Evolutionary conservation across 2,797 vertebrate genomes (phyloP).

Genomic region (Mionectes olivaceus): DNA sequence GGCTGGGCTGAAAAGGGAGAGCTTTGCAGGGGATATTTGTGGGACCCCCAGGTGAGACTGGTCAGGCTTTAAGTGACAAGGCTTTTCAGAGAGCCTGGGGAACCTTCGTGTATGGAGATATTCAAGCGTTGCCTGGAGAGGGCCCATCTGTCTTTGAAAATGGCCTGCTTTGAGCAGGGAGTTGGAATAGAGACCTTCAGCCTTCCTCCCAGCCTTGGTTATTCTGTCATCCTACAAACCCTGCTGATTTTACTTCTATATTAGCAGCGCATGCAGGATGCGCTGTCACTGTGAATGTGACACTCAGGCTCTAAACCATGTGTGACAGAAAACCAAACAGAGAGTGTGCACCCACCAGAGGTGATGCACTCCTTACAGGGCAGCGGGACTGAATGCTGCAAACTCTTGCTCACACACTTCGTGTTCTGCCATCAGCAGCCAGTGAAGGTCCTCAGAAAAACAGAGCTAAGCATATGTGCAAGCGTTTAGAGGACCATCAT

Average conservation of each 20-base stretch:
- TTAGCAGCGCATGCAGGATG: not conserved
- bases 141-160: not conserved
- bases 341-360: not conserved
- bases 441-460: not conserved
- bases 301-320: not conserved
- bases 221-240: not conserved
- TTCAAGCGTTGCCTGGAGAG: not conserved
- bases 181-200: not conserved
- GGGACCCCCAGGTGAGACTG: not conserved
- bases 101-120: not conserved
- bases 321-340: not conserved
- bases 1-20: not conserved
- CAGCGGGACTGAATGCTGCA: fast-evolving
- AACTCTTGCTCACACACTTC: not conserved
- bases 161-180: not conserved
- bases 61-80: not conserved
- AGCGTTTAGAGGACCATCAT: not conserved
- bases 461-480: not conserved
- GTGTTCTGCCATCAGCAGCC: not conserved
- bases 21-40: not conserved
- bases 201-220: not conserved
- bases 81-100: not conserved
- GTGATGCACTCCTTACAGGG: not conserved
- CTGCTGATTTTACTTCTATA: not conserved
- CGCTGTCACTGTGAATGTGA: not conserved